Conservation (phyloP, 2,113 vertebrate species). For the Romanogobio albipinnatus region DNA sequence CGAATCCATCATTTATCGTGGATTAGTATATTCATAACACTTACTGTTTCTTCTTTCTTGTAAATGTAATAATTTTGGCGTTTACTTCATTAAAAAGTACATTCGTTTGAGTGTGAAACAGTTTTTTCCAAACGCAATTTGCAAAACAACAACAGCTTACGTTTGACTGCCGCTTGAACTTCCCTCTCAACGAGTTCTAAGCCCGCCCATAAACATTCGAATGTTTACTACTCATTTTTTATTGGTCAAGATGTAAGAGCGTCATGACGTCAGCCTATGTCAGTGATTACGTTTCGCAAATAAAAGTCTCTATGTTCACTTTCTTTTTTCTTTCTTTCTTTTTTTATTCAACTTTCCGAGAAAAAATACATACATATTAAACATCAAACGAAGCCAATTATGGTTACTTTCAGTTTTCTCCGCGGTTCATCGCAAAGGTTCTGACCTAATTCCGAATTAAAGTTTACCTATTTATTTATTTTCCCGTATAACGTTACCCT, state of each 20-base stretch:
- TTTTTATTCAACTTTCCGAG: too few relatives aligned
- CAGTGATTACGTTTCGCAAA: background rate
- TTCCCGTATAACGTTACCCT: background rate
- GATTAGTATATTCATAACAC: background rate
- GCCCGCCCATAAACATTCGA: conserved; percentile 43
- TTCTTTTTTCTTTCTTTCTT: too few relatives aligned
- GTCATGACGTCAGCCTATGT: background rate
- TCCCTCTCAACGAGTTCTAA: conserved; percentile 37
- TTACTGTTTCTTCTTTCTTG: conserved; percentile 3
- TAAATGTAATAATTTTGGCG: background rate
- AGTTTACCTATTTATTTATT: background rate
- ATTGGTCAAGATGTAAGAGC: conserved; percentile 12
- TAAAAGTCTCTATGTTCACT: background rate
- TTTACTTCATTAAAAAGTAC: background rate
- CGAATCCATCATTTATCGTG: background rate
- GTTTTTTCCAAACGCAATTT: background rate
- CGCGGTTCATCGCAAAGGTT: background rate
- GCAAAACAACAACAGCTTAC: background rate
- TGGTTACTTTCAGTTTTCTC: background rate
- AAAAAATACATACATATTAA: too few relatives aligned
- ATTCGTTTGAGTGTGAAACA: background rate
- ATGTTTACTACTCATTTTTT: background rate
- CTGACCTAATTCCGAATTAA: background rate
- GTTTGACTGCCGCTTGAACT: conserved; percentile 16
- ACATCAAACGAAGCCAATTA: too few relatives aligned